Conservation (phyloP, 2,888 invertebrate species). For the Megaustenia siamemsis region DNA sequence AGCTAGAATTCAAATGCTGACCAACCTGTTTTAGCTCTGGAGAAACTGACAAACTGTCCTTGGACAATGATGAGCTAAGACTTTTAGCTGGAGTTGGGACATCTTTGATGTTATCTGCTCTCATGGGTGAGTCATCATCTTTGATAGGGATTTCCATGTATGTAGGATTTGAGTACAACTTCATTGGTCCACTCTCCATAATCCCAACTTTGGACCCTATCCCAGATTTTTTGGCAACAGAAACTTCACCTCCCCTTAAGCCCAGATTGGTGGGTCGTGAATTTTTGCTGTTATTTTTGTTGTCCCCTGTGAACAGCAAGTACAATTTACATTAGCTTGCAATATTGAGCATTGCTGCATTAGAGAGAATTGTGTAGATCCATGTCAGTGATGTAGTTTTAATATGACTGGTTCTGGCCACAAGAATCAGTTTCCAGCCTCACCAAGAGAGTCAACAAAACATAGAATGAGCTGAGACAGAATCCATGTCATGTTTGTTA, state of each 20-base stretch:
- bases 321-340: neutral
- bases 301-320: conserved; percentile 18
- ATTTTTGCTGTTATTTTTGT: conserved; percentile 2
- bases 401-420: too few relatives aligned
- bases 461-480: too few relatives aligned
- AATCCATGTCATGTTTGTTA: too few relatives aligned
- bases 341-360: too few relatives aligned
- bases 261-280: conserved; percentile 42
- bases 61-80: conserved; percentile 62
- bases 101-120: conserved; percentile 44
- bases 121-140: conserved; percentile 45
- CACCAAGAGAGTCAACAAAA: too few relatives aligned
- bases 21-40: conserved; percentile 54
- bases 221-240: neutral
- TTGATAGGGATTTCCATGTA: conserved; percentile 64
- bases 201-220: neutral
- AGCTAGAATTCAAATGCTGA: neutral
- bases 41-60: conserved; percentile 62
- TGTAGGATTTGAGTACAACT: conserved; percentile 34
- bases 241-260: conserved; percentile 18
- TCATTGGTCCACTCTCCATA: neutral
- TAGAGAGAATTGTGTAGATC: too few relatives aligned
- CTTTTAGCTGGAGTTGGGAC: conserved; percentile 59
- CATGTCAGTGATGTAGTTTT: too few relatives aligned
- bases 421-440: too few relatives aligned